Base-by-base conservation (phyloP, 2,797 vertebrate genomes). In the Nannoperca obscura region DNA sequence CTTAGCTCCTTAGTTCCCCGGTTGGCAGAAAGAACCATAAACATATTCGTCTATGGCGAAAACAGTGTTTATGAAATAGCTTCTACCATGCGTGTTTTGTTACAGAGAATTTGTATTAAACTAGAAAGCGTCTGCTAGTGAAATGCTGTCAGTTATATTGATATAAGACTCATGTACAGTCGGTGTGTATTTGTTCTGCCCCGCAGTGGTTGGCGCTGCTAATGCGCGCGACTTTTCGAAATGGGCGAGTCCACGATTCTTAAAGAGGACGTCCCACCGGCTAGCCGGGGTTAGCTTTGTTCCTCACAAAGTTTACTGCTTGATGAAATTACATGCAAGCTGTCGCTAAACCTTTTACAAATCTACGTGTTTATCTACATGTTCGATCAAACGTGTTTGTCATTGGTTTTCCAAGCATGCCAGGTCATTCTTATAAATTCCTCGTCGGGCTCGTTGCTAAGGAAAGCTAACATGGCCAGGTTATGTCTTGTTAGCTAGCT, bases 161-260 rank as follows among this genome's bases (percentile, higher is more conserved):
- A 12, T 24, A 11, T 10, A 5, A 40, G 10, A 6, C 9, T 19
- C 13, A 0, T 0, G 0, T 52, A 3, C n/a, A 19, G 22, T 62
- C 1, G 1, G 1, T 5, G 11, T 24, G 32, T 46, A 7, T n/a
- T 14, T n/a, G 38, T 53, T 27, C 19, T 22, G 7, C 13, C 22
- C 4, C 1, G 20, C 19, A 14, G 30, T 5, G 64, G 61, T 79
- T 95, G 91, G 91, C 95, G 95, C 95, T 93, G 92, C 69, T 80
- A 44, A 38, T 61, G 87, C 91, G 93, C 95, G 95, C 94, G 95
- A 94, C 83, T 91, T 95, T 96, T 96, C 89, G 95, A 96, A 93
- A 88, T 75, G 86, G 80, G 82, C 76, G 76, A 88, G 82, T 68
- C 57, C 44, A 6, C 13, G 7, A 44, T n/a, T 80, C 76, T 87